Evolutionary conservation across 2,888 invertebrate species (phyloP), one percentile per base, ranked within the genome.

Genomic region (Euproctis similis): DNA sequence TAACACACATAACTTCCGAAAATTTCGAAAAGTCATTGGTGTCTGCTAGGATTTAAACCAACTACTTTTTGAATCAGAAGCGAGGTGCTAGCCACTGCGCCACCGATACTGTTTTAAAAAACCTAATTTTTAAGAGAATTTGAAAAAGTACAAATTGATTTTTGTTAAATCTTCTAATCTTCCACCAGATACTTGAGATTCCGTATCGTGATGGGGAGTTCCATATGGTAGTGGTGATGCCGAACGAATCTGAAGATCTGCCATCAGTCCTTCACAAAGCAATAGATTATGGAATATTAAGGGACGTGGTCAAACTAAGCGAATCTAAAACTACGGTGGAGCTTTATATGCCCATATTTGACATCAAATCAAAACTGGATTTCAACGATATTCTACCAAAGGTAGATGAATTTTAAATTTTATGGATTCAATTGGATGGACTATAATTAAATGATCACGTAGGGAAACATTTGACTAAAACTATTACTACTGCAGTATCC

Each of bases 181-280:
- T 12, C 12, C 2, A n/a, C 8, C 23, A 71, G 71, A 28, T 71
- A 53, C 28, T 70, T 7, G 71, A 71, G 34, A 48, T 71, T 7
- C 70, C 71, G 0, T 70, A 70, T 48, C 53, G 64, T 43, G 68
- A 70, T 30, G 12, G 2, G 0, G 55, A 56, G 2, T 70, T 69
- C 54, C 70, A 71, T n/a, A 70, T 70, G 68, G 52, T 70, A 3
- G 34, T 71, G 1, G 51, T 68, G 1, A 50, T 71, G 3, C 68
- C 71, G 1, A 36, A 68, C 24, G 51, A 62, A 20, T 22, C 63
- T 1, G 60, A 71, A 16, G 71, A 69, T 14, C 56, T 71, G 0
- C 33, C 52, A 0, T 27, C 45, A 0, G 52, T 67, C n/a, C 22
- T 71, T 17, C 51, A 63, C 26, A 69, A 71, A 34, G 54, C 55